phyloP scores from a whole-genome alignment of 2,888 invertebrate genomes.

The Hecatera dysodea region DNA sequence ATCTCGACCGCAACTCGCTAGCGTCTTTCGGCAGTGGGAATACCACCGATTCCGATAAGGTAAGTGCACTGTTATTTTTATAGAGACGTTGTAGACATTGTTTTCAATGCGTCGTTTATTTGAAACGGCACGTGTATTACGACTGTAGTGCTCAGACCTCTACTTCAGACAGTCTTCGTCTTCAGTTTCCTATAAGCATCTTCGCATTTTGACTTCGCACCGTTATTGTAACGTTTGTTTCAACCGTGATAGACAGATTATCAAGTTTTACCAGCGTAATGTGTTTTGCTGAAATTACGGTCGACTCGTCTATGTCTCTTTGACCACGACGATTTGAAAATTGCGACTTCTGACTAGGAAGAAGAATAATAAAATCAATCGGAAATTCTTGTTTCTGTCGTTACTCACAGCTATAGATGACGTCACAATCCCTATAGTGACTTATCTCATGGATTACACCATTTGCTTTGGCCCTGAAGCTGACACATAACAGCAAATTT shows the following conservation, averaged over 20 bases:
- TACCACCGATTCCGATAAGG: conserved; percentile 98
- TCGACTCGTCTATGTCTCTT: no score
- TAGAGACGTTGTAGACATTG: neutral
- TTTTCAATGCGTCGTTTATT: neutral
- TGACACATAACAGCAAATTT: conserved; percentile 11
- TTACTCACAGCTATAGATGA: conserved; percentile 1
- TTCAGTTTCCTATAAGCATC: neutral
- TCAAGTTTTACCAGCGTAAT: neutral
- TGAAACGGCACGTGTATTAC: neutral
- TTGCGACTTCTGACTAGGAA: no score
- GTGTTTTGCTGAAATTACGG: neutral
- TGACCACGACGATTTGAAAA: no score
- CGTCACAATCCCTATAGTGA: neutral
- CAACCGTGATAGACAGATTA: neutral
- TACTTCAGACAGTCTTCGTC: neutral
- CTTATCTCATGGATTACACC: conserved; percentile 1
- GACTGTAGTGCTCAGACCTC: neutral
- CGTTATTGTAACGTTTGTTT: neutral
- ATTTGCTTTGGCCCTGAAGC: conserved; percentile 7
- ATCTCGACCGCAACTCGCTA: conserved; percentile 96
- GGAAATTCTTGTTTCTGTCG: no score
- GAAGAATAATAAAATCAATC: neutral
- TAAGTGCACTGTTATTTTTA: conserved; percentile 84
- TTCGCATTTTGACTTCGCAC: neutral
- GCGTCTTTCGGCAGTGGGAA: conserved; percentile 98